These are phyloP conservation scores for Anomalospiza imberbis DNA, from an alignment of 2,797 vertebrate genomes.

Conservation along the genomic window DNA sequence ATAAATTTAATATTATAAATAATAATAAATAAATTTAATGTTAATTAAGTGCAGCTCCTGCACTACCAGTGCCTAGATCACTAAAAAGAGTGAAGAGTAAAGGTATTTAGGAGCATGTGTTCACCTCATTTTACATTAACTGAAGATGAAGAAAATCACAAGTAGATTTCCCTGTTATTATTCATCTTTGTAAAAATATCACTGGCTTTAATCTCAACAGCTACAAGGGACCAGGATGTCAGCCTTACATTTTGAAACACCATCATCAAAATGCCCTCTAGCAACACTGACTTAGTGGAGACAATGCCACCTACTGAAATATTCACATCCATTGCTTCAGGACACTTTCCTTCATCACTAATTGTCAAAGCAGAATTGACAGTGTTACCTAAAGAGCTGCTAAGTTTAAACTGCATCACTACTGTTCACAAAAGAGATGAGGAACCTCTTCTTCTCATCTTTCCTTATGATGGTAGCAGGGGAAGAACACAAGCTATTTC, in stretches of 20 bases:
- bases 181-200: neutral
- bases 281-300: neutral
- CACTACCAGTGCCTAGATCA: neutral
- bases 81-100: neutral
- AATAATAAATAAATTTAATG: neutral
- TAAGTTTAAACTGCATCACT: neutral
- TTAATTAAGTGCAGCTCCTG: neutral
- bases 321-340: constrained; percentile 16
- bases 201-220: neutral
- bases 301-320: constrained; percentile 28
- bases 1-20: neutral
- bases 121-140: neutral
- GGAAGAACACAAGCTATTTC: neutral
- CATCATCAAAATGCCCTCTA: neutral
- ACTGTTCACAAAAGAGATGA: neutral
- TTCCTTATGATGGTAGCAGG: neutral
- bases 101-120: neutral
- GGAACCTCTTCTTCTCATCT: neutral
- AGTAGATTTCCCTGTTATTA: neutral
- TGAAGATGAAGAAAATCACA: neutral
- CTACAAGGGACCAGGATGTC: neutral
- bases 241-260: constrained; percentile 11
- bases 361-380: constrained; percentile 17
- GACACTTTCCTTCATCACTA: constrained; percentile 28
- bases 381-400: constrained; percentile 2